These are phyloP conservation scores for Tiphia femorata DNA, from an alignment of 2,888 invertebrate species.

Conservation along the genomic window DNA sequence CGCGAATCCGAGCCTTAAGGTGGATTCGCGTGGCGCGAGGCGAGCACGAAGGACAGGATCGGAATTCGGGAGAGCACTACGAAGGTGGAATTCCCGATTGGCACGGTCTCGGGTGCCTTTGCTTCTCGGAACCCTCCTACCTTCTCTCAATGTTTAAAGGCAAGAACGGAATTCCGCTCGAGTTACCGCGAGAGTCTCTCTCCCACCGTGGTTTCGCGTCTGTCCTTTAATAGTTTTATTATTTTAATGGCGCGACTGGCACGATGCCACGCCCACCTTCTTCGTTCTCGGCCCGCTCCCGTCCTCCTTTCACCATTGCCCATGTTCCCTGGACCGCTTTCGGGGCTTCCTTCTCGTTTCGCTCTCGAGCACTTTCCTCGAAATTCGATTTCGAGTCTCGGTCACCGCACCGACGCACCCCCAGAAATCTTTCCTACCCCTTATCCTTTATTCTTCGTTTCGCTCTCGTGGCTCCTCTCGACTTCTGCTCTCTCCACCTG, in stretches of 20 bases:
- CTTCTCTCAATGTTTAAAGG: neutral
- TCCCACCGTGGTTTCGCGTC: neutral
- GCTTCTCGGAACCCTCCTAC: neutral
- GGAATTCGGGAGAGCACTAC: too few species aligned
- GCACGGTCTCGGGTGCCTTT: too few species aligned
- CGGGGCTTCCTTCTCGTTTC: neutral
- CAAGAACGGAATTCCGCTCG: neutral
- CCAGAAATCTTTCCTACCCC: conserved; percentile 10
- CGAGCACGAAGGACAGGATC: too few species aligned
- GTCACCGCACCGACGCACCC: neutral
- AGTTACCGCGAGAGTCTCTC: neutral
- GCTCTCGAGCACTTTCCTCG: neutral
- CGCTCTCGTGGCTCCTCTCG: conserved; percentile 6
- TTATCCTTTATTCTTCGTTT: neutral
- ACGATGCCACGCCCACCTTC: conserved; percentile 19
- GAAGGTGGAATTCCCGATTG: too few species aligned
- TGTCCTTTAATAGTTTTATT: conserved; percentile 12
- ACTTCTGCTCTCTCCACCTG: neutral
- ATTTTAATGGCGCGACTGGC: conserved; percentile 39
- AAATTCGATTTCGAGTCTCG: conserved; percentile 31
- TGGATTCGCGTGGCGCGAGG: too few species aligned
- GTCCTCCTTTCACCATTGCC: neutral
- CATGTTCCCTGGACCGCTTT: neutral
- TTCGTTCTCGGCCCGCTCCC: neutral
- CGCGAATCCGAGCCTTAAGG: too few species aligned